These are phyloP conservation scores for Eumerus sabulonum DNA, from an alignment of 2,888 invertebrate species.

Conservation along the genomic window DNA sequence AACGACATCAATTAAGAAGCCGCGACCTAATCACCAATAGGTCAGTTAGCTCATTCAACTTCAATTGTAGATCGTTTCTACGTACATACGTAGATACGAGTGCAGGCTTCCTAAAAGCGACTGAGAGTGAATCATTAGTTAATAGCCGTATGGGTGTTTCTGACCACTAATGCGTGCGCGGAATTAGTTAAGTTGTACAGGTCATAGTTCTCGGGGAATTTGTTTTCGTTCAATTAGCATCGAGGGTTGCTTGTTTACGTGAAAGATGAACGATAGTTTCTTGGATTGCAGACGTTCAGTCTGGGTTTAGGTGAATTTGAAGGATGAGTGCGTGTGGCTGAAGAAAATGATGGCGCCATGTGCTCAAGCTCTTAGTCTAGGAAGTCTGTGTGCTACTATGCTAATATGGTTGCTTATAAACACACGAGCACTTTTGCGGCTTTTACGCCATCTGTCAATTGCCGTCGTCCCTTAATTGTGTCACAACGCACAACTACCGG, in stretches of 20 bases:
- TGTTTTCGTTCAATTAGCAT: too few species aligned
- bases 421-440: too few species aligned
- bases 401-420: too few species aligned
- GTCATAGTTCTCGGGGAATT: constrained; percentile 28
- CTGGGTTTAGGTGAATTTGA: too few species aligned
- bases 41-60: constrained; percentile 59
- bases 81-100: constrained; percentile 31
- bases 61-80: constrained; percentile 67
- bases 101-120: constrained; percentile 1
- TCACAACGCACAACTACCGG: background rate
- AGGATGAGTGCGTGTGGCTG: too few species aligned
- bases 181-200: constrained; percentile 39
- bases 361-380: too few species aligned
- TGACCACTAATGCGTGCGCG: background rate
- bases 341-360: too few species aligned
- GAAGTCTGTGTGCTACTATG: too few species aligned
- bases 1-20: constrained; percentile 64
- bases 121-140: constrained; percentile 54
- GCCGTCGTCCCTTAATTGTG: background rate
- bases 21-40: constrained; percentile 63
- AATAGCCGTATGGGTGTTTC: constrained; percentile 37
- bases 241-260: too few species aligned
- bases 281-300: too few species aligned
- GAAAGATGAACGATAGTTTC: too few species aligned
- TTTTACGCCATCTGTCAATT: too few species aligned